phyloP scores from a whole-genome alignment of 2,113 vertebrate genomes.

The Narcine bancroftii region DNA sequence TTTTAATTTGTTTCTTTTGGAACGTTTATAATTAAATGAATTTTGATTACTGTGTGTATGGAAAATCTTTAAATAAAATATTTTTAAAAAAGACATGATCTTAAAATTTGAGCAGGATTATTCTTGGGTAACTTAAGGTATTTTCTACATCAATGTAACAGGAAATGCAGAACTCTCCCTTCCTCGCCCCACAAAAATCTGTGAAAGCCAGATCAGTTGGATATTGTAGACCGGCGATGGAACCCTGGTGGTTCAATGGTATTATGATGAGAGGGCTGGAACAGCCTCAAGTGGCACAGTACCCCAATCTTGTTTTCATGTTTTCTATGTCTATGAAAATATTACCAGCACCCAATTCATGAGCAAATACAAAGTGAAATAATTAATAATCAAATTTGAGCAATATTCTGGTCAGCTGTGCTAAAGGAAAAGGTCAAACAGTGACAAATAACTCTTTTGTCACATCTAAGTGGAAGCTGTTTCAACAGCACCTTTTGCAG shows the following conservation, averaged over 20 bases:
- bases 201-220: too few relatives aligned
- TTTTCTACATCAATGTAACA: too few relatives aligned
- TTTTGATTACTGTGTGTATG: too few relatives aligned
- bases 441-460: background rate
- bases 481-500: slow-evolving; percentile 21
- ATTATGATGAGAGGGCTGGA: background rate
- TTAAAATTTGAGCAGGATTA: too few relatives aligned
- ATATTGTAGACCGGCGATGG: background rate
- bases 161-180: too few relatives aligned
- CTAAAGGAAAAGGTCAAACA: background rate
- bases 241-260: background rate
- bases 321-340: background rate
- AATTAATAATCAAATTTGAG: background rate
- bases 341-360: background rate
- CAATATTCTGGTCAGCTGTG: background rate
- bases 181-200: too few relatives aligned
- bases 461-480: background rate
- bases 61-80: too few relatives aligned
- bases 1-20: too few relatives aligned
- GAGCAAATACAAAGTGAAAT: background rate
- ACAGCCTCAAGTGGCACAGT: background rate
- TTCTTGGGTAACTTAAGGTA: too few relatives aligned
- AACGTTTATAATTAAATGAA: too few relatives aligned
- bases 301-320: too few relatives aligned
- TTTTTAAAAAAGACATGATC: too few relatives aligned